A percentile compares a stretch with the other conserved stretches of the same genome.
phyloP scores from a whole-genome alignment of 2,888 invertebrate species.

The Cephus pygmeus region DNA sequence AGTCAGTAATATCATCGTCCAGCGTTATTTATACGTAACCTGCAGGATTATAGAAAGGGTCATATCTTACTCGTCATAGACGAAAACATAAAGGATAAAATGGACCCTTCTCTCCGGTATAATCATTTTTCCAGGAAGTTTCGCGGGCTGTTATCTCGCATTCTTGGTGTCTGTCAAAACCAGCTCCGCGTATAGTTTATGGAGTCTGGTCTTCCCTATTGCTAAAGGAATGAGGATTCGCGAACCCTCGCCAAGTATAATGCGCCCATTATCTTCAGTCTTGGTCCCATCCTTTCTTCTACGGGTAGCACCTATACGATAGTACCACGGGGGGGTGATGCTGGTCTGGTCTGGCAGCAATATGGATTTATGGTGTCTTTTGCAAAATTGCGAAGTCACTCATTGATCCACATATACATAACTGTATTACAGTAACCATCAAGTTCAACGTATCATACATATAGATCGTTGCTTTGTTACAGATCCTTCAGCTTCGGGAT shows the following conservation, averaged over 20 bases:
- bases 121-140: constrained; percentile 27
- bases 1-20: not conserved
- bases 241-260: constrained; percentile 43
- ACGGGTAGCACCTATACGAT: constrained; percentile 11
- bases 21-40: not conserved
- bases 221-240: constrained; percentile 27
- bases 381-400: not conserved
- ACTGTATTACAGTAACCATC: not conserved
- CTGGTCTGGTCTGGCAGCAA: not conserved
- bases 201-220: constrained; percentile 40
- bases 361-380: not conserved
- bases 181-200: constrained; percentile 52
- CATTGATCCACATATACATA: not conserved
- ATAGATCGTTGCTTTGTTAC: not conserved
- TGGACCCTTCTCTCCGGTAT: not conserved
- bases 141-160: constrained; percentile 16
- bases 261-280: constrained; percentile 55
- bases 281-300: constrained; percentile 32
- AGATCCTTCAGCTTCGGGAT: constrained; percentile 60
- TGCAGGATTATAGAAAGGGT: not conserved
- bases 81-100: not conserved
- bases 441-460: not conserved
- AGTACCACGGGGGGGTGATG: not conserved
- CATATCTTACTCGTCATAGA: not conserved
- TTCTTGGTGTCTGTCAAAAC: constrained; percentile 43